These are phyloP conservation scores for Lordiphosa collinella DNA, from an alignment of 1,140 invertebrate species.

Conservation along the genomic window DNA sequence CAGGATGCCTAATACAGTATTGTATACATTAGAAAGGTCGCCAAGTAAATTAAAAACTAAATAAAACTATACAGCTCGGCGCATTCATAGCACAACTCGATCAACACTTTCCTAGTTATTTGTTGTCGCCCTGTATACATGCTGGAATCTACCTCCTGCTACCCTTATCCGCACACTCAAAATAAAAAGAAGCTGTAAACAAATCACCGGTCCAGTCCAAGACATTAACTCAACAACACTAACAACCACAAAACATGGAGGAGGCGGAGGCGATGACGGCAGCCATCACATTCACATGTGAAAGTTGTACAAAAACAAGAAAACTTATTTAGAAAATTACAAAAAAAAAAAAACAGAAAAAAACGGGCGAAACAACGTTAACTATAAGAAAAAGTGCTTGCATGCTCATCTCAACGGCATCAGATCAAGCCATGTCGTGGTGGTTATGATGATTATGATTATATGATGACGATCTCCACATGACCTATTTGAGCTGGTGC, in stretches of 20 bases:
- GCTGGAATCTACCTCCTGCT: background rate
- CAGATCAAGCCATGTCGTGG: conserved; percentile 39
- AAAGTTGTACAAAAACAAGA: conserved; percentile 69
- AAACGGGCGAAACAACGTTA: conserved; percentile 17
- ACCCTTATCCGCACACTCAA: conserved; percentile 27
- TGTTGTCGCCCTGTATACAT: too few relatives aligned
- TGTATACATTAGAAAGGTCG: too few relatives aligned
- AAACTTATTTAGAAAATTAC: conserved; percentile 63
- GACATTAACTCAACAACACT: conserved; percentile 37
- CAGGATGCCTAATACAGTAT: too few relatives aligned
- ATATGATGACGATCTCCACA: conserved; percentile 6
- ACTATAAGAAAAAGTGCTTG: conserved; percentile 9
- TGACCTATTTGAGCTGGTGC: background rate
- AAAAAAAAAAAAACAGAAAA: conserved; percentile 27
- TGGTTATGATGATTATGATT: conserved; percentile 29
- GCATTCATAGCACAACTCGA: too few relatives aligned
- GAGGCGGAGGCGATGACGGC: conserved; percentile 40
- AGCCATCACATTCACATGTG: conserved; percentile 60
- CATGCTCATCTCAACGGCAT: conserved; percentile 31
- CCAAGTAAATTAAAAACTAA: too few relatives aligned
- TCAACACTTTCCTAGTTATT: too few relatives aligned
- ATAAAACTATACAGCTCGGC: too few relatives aligned
- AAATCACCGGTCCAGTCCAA: conserved; percentile 16
- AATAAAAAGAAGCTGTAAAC: too few relatives aligned
- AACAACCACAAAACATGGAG: background rate